Evolutionary conservation across 1,140 invertebrate genomes (phyloP), one percentile per base, ranked within the genome.

Genomic region (Drosophila nigromelanica): DNA sequence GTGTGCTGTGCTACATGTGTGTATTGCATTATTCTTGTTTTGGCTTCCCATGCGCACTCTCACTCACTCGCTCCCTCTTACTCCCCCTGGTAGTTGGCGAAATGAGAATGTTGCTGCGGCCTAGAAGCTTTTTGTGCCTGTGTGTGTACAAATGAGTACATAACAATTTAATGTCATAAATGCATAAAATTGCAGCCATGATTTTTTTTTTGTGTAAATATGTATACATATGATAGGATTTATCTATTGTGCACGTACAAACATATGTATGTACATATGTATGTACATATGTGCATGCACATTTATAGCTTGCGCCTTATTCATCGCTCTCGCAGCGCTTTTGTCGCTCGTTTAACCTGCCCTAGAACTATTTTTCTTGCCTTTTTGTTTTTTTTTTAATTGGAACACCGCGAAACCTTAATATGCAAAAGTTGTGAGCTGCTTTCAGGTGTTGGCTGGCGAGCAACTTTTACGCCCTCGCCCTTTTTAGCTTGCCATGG

Each of bases 181-280:
- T 89, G 82, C 83, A 87, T 89, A 82, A 89, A 89, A 82, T 78
- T 87, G 82, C 81, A 86, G 55, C 70, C 81, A 64, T 77, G 79
- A 82, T 71, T 79, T 40, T 59, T 79, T 33, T 24, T 40, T 39
- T 24, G 21, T 58, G 33, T 21, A 33, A 18, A 15, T 30, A n/a
- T n/a, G n/a, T n/a, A 47, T 67, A 67, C 75, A 67, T 69, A 80
- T 71, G 59, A 71, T 71, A 71, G 67, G 72, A 78, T 80, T 79
- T 79, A 80, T 80, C 80, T 75, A 76, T 21, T 63, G 35, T 45
- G 24, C 30, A 48, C 5, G 14, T 27, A 52, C 50, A 51, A 5
- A 35, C n/a, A 30, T 39, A 51, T 33, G 47, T 40, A 11, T 35
- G 10, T 40, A 8, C 7, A 8, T 15, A 35, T 30, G 42, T 45